phyloP scores from a whole-genome alignment of 2,113 vertebrate species.

The Nipponia nippon region DNA sequence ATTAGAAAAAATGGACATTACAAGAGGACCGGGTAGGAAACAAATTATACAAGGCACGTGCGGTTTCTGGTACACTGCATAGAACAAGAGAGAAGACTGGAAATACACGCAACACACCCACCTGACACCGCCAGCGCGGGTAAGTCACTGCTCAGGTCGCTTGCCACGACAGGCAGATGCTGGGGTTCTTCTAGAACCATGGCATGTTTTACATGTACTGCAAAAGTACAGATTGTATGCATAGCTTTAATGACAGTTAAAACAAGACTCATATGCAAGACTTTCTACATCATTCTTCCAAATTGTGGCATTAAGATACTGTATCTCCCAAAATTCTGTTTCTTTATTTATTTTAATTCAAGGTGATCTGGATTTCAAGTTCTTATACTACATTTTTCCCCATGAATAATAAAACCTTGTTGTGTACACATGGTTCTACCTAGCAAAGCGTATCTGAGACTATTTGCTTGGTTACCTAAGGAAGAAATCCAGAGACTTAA shows the following conservation, averaged over 20 bases:
- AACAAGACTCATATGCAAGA: not conserved
- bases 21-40: slow-evolving; percentile 32
- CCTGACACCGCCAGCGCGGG: slow-evolving; percentile 7
- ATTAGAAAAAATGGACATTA: slow-evolving; percentile 67
- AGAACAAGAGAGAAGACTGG: not conserved
- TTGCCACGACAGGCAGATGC: not conserved
- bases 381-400: not conserved
- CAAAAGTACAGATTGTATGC: not conserved
- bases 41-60: not conserved
- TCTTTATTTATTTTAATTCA: not conserved
- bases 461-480: not conserved
- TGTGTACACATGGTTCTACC: not conserved
- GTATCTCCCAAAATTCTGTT: not conserved
- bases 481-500: not conserved
- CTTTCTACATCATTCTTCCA: not conserved
- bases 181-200: not conserved
- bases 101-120: slow-evolving; percentile 53
- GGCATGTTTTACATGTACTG: not conserved
- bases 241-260: not conserved
- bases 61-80: not conserved
- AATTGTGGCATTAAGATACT: not conserved
- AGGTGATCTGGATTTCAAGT: not conserved
- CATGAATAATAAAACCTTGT: not conserved
- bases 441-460: not conserved
- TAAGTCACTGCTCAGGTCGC: not conserved